Conservation (phyloP, 1,140 invertebrate species). For the Brachionus plicatilis region DNA sequence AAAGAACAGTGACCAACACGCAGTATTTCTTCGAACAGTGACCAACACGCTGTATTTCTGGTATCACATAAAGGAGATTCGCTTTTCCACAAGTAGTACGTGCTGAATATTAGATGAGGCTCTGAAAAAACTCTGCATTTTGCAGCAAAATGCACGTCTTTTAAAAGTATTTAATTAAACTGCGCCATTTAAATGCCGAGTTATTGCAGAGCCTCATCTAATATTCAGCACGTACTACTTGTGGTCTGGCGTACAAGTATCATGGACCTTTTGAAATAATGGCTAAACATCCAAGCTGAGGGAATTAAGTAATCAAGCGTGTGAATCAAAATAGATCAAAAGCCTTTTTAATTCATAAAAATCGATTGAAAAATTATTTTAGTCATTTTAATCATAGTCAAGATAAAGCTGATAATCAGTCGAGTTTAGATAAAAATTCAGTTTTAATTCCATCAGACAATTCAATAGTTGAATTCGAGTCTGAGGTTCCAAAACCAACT, state of each 20-base stretch:
- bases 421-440: background rate
- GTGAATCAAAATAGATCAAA: background rate
- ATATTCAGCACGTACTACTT: no score
- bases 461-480: background rate
- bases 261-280: background rate
- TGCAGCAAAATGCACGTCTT: no score
- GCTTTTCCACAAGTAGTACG: no score
- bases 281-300: background rate
- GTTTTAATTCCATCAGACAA: background rate
- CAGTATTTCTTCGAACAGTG: no score
- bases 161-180: no score
- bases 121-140: no score
- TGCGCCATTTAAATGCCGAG: no score
- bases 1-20: no score
- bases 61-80: no score
- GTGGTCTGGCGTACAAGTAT: background rate
- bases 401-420: background rate
- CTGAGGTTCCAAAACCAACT: background rate
- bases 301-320: background rate
- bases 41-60: no score
- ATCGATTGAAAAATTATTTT: slow-evolving; percentile 4
- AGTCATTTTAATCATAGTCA: background rate
- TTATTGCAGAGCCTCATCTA: no score
- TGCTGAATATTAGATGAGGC: no score
- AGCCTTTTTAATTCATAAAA: background rate